These are phyloP conservation scores for fruit fly (Drosophila melanogaster) DNA, from an alignment of 1,140 invertebrate species.

Conservation along the genomic window DNA sequence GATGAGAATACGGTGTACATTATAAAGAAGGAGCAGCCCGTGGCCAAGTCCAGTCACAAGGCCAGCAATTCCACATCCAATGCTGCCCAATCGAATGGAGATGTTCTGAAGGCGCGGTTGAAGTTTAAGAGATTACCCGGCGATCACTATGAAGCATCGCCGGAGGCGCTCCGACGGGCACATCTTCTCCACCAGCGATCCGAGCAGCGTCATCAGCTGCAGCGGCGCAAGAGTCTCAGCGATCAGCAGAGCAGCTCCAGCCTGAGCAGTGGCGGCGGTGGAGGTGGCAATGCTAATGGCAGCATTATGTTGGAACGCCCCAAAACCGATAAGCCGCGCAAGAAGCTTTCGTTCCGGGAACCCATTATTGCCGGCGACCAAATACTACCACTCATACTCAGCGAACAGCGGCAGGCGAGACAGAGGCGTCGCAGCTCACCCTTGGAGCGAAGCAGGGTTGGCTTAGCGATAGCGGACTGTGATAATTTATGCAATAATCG, in stretches of 20 bases:
- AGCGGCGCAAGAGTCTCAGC: conserved; percentile 65
- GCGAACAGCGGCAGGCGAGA: conserved; percentile 54
- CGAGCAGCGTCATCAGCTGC: conserved; percentile 63
- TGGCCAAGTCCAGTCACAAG: conserved; percentile 54
- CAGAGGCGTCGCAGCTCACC: conserved; percentile 74
- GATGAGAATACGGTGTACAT: conserved; percentile 80
- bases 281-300: conserved; percentile 15
- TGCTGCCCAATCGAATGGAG: conserved; percentile 22
- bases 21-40: conserved; percentile 78
- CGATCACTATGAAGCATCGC: conserved; percentile 61
- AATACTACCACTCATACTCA: conserved; percentile 53
- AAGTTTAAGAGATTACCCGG: conserved; percentile 74
- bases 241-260: conserved; percentile 68
- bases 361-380: conserved; percentile 86
- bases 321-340: conserved; percentile 88
- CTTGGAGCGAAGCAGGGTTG: conserved; percentile 45
- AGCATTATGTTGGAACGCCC: conserved; percentile 69
- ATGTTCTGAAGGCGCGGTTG: conserved; percentile 68
- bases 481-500: conserved; percentile 77
- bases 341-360: conserved; percentile 94
- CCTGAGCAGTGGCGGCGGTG: conserved; percentile 61
- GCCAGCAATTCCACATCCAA: conserved; percentile 4
- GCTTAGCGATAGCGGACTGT: conserved; percentile 37
- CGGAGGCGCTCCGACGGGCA: conserved; percentile 64
- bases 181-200: conserved; percentile 62